phyloP scores from a whole-genome alignment of 2,113 vertebrate species.

The Psephotus haematonotus region DNA sequence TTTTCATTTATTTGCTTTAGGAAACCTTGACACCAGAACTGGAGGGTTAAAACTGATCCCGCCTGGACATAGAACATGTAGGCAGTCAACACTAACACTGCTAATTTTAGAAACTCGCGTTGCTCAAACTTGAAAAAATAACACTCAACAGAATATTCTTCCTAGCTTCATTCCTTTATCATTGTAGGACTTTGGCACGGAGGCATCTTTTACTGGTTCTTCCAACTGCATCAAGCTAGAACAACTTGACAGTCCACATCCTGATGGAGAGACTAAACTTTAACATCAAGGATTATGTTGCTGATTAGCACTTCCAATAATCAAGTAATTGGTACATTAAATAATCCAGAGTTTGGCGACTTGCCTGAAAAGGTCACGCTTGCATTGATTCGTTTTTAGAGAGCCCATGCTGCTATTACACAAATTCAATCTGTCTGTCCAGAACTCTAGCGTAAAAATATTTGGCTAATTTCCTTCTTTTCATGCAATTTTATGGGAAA shows the following conservation, averaged over 20 bases:
- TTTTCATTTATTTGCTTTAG: constrained; percentile 32
- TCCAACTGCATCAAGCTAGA: not conserved
- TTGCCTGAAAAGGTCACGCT: not conserved
- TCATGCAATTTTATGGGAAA: constrained; percentile 34
- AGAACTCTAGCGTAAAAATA: constrained; percentile 10
- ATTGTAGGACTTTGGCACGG: not conserved
- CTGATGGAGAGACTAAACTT: constrained; percentile 40
- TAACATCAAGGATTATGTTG: constrained; percentile 27
- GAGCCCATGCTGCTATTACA: not conserved
- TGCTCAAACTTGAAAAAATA: not conserved
- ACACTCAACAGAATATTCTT: not conserved
- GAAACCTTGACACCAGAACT: not conserved
- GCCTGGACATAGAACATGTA: not conserved
- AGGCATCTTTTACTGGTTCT: constrained; percentile 4
- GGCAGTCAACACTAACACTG: not conserved
- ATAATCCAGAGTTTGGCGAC: constrained; percentile 10
- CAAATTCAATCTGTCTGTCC: constrained; percentile 37
- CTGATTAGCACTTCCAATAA: constrained; percentile 54
- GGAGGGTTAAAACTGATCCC: not conserved
- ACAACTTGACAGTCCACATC: not conserved
- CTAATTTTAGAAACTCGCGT: constrained; percentile 18
- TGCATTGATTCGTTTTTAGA: constrained; percentile 13
- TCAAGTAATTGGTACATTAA: constrained; percentile 51
- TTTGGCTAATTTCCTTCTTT: constrained; percentile 53
- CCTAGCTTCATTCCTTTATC: not conserved